Conservation (phyloP, 2,797 vertebrate species). For the Choloepus didactylus region DNA sequence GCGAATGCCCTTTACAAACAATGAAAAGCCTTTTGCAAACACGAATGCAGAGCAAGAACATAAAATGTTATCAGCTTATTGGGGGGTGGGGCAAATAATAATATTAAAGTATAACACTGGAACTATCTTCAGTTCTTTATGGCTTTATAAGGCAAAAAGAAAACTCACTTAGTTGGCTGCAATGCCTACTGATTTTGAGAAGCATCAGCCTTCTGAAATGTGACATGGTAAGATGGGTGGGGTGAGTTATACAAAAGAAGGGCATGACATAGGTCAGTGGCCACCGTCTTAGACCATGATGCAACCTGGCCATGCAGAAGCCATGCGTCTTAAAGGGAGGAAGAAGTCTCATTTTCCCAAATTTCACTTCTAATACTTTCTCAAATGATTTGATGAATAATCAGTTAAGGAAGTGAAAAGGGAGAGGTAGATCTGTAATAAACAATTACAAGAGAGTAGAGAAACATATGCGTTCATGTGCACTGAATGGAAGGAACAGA, state of each 20-base stretch:
- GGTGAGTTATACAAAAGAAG: background rate
- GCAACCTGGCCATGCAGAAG: background rate
- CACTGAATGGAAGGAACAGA: background rate
- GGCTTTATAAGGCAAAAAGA: constrained; percentile 25
- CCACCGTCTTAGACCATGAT: background rate
- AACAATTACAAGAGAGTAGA: constrained; percentile 1
- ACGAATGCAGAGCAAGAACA: constrained; percentile 55
- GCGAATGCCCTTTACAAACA: constrained; percentile 45
- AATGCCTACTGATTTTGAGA: constrained; percentile 4
- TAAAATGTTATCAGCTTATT: constrained; percentile 64
- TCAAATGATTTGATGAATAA: constrained; percentile 28
- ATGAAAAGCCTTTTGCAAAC: constrained; percentile 68
- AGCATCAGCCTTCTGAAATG: background rate
- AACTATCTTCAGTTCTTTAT: constrained; percentile 54
- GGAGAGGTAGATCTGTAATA: background rate
- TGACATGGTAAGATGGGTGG: background rate
- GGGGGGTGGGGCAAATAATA: background rate
- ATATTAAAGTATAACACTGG: constrained; percentile 20
- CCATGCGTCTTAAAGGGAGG: background rate
- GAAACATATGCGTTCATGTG: background rate
- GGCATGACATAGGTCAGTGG: background rate
- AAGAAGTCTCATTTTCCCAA: constrained; percentile 16
- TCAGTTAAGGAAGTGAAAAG: constrained; percentile 34
- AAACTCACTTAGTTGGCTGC: background rate
- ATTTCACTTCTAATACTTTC: constrained; percentile 47